Evolutionary conservation across 2,888 invertebrate species (phyloP), one percentile per base, ranked within the genome.

Genomic region (Xanthostigma xanthostigma): DNA sequence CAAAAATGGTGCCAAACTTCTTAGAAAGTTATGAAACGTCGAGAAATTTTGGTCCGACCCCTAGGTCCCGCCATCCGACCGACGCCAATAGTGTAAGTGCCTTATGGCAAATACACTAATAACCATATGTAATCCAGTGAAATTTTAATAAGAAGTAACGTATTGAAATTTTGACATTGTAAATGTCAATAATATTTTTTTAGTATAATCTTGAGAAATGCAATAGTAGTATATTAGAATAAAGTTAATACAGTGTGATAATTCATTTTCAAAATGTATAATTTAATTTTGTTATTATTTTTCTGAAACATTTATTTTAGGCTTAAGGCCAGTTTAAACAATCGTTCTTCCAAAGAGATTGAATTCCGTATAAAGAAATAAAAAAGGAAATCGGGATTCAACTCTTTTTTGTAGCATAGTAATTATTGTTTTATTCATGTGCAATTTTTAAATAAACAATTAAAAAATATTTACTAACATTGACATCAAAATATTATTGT

Each of bases 241-340:
- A 44, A 44, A 34, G 40, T 49, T 41, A 34, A 42, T 44, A 44
- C 27, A 14, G 38, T 38, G 43, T 44, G 27, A 39, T 43, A 37
- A 14, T 45, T 44, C 27, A 27, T 27, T 27, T 27, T 27, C 27
- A 17, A 44, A 17, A 27, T 37, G 42, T 48, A 37, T 44, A 39
- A 27, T 35, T 36, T 43, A 50, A 53, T 45, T 50, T 35, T n/a
- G 10, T 48, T 36, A 48, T 55, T 57, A n/a, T 36, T 38, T 39
- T 45, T 44, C 45, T 62, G 63, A 61, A 61, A 59, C 27, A 27
- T 54, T 62, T 62, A 62, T 63, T 60, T 62, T 64, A 65, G 65
- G 66, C 65, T 44, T 58, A 52, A 60, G 64, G 66, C 66, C 67
- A 65, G 64, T 66, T 65, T 57, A 58, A 27, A 59, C 64, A 65